Base-by-base conservation (phyloP, 2,113 vertebrate species). In the Sceloporus tristichus region DNA sequence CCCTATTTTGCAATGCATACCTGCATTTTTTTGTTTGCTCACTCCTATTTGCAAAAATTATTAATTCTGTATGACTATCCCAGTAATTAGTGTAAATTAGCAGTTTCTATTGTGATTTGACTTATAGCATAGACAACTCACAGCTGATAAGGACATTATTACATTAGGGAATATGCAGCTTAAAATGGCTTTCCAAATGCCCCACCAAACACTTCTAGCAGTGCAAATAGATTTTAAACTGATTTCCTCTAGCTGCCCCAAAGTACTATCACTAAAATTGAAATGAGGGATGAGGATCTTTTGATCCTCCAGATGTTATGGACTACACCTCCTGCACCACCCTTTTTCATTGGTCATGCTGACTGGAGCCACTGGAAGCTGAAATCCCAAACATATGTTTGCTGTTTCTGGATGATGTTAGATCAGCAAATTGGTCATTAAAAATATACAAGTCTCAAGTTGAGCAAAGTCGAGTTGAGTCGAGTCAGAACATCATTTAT, bases 71-170 rank as follows among this genome's bases (percentile, higher is more conserved):
- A 48, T 21, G 19, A 65, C 27, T 48, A 73, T 38, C 16, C 18
- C 19, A 68, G 2, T 9, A 40, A 66, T 59, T 48, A 89, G 83
- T 1, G 0, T 14, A 59, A 59, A 83, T 76, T 14, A 40, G 4
- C 1, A 1, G 6, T 9, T n/a, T 56, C 13, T 9, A 1, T 25
- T 0, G 0, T 29, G 40, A 34, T 76, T 1, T 21, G 29, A 13
- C 34, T 18, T 0, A 9, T 25, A 19, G 2, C 4, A 14, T 34
- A 71, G 29, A 9, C 25, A n/a, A 13, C 3, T n/a, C 71, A 48
- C 27, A 75, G 27, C n/a, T 82, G 56, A 87, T 18, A 87, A 62
- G 5, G 23, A 71, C 9, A 13, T 42, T 19, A 19, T 18, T n/a
- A 73, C 29, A 76, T 11, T 38, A 2, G 42, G 29, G 27, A 59